Evolutionary conservation across 1,140 invertebrate species (phyloP).

Genomic region (Carcinoscorpius rotundicauda): DNA sequence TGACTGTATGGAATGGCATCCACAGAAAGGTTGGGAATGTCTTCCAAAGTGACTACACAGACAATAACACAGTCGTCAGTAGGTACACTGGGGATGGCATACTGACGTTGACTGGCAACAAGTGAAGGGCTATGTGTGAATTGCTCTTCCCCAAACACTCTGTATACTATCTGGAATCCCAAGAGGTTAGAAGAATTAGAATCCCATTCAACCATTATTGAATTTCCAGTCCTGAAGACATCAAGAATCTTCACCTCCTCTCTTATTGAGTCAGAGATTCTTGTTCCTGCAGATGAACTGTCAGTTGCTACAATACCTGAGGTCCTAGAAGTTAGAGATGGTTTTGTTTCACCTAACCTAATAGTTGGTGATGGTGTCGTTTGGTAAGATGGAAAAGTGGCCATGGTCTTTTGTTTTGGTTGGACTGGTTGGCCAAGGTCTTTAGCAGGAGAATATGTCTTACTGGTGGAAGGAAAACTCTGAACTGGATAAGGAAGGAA

Average conservation of each 20-base stretch:
- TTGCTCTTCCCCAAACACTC: constrained; percentile 74
- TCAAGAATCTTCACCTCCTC: constrained; percentile 32
- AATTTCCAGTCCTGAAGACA: constrained; percentile 45
- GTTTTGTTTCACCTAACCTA: background rate
- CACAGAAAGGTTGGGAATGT: constrained; percentile 58
- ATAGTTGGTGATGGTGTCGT: no score
- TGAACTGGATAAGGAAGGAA: background rate
- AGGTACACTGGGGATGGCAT: constrained; percentile 83
- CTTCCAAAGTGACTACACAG: constrained; percentile 65
- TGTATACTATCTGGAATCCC: constrained; percentile 76
- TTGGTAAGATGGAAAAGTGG: no score
- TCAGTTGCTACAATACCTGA: background rate
- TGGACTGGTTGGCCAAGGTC: no score
- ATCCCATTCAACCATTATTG: constrained; percentile 83
- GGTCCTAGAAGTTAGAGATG: background rate
- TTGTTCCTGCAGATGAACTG: background rate
- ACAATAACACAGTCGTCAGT: constrained; percentile 82
- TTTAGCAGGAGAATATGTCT: background rate
- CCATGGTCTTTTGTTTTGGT: no score
- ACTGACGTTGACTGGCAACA: constrained; percentile 72
- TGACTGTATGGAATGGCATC: constrained; percentile 71
- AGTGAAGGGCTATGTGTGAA: constrained; percentile 79
- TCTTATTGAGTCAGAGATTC: background rate
- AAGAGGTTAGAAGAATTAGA: constrained; percentile 64
- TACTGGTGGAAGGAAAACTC: background rate